A percentile compares a stretch with the other conserved stretches of the same genome.
phyloP scores from a whole-genome alignment of 2,888 invertebrate genomes.

The Zele albiditarsus region DNA sequence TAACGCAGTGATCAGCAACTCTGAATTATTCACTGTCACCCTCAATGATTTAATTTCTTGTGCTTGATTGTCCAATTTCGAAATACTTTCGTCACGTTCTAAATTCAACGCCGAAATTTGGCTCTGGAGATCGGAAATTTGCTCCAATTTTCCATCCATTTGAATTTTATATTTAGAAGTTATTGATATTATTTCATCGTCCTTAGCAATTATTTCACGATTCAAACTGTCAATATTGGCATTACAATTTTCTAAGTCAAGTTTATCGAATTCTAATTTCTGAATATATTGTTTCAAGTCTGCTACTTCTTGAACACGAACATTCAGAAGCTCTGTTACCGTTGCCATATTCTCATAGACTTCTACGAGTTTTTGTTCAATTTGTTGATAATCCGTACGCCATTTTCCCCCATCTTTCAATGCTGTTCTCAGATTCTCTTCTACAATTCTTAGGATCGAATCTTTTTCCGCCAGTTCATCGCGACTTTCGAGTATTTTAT shows the following conservation, averaged over 20 bases:
- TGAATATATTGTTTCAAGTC: constrained; percentile 63
- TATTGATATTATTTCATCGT: constrained; percentile 48
- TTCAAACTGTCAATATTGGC: constrained; percentile 34
- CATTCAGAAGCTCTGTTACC: constrained; percentile 62
- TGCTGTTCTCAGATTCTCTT: constrained; percentile 1
- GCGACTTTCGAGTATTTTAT: constrained; percentile 47
- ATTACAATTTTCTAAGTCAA: constrained; percentile 48
- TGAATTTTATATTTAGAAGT: constrained; percentile 48
- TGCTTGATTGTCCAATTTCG: not conserved
- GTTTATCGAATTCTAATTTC: constrained; percentile 55
- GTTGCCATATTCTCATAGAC: constrained; percentile 56
- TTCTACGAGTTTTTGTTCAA: constrained; percentile 37
- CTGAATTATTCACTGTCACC: constrained; percentile 51
- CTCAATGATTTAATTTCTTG: constrained; percentile 34
- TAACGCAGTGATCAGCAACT: constrained; percentile 44
- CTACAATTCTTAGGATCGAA: not conserved
- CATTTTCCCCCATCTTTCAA: constrained; percentile 12
- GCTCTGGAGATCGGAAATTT: constrained; percentile 55
- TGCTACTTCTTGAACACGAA: constrained; percentile 65
- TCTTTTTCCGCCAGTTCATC: not conserved
- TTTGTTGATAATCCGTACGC: not conserved
- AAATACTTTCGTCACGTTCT: constrained; percentile 23
- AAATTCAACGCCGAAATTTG: constrained; percentile 2
- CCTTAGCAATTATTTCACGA: constrained; percentile 46
- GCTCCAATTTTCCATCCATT: constrained; percentile 66